Evolutionary conservation across 2,888 invertebrate species (phyloP).

Genomic region (Pteria penguin): DNA sequence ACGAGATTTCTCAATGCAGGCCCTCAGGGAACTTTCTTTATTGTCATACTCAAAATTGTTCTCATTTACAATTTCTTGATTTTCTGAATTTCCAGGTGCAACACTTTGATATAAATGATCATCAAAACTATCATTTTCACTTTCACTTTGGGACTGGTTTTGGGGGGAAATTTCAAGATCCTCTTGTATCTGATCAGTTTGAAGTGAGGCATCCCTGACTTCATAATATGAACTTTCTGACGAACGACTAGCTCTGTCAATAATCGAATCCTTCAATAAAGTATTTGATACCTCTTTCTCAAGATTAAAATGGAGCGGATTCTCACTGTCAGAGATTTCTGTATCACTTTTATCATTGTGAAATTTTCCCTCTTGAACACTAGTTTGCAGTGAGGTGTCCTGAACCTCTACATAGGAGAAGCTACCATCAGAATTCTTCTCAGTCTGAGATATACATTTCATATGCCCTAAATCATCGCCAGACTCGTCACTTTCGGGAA

Average conservation of each 20-base stretch:
- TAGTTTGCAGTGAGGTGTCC: conserved; percentile 37
- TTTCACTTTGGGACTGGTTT: neutral
- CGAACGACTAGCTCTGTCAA: neutral
- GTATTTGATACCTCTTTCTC: neutral
- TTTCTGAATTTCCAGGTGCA: neutral
- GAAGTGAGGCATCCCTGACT: conserved; percentile 5
- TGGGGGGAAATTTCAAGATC: too few species aligned
- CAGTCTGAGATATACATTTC: too few species aligned
- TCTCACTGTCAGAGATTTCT: neutral
- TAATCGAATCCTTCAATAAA: neutral
- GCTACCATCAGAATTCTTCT: neutral
- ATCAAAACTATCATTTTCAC: neutral
- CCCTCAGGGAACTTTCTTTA: neutral
- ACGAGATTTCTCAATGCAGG: too few species aligned
- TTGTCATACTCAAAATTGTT: neutral
- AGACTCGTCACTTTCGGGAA: neutral
- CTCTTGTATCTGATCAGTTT: conserved; percentile 1
- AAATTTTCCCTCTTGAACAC: neutral
- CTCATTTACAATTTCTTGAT: neutral
- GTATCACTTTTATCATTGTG: neutral
- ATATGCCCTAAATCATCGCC: too few species aligned
- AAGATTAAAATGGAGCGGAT: neutral
- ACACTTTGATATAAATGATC: neutral
- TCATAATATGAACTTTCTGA: conserved; percentile 6
- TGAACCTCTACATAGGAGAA: conserved; percentile 36